Base-by-base conservation (phyloP, 2,797 vertebrate genomes). In the Anomalospiza imberbis region DNA sequence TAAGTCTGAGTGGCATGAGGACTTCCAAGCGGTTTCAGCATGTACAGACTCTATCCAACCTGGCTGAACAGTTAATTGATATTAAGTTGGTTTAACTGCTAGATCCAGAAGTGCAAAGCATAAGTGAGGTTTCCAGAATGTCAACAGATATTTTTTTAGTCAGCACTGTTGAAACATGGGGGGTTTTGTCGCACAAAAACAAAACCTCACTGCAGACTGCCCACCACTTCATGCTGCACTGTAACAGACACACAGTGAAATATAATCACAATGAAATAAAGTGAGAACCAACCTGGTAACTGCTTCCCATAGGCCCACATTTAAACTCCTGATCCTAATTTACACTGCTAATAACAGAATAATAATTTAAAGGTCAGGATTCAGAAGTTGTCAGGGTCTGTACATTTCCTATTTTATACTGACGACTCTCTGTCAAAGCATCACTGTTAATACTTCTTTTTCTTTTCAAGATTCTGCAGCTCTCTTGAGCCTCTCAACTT, bases 1-100 rank as follows among this genome's bases (percentile, higher is more conserved):
- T 96, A 97, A 97, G 97, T 97, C 83, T 66, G 86, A 96, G 91
- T 66, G 92, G 38, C 74, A 82, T 44, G 47, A 94, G 71, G 73
- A 93, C 71, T 91, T 95, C 42, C 80, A 80, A 91, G 94, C 93
- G 38, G 62, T 61, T 91, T 92, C 88, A 93, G 75, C 20, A 50
- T 67, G 67, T 58, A 58, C 36, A 79, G 63, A 12, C 2, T 38
- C 9, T 31, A 24, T 32, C 60, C 60, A 91, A 31, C 50, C 66
- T 87, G 58, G 48, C 71, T 94, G 77, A 76, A 91, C 7, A 85
- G 31, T 29, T n/a, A 78, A 74, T 54, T 62, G 70, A 95, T 95
- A 57, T 96, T 80, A 22, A 79, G 26, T 21, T 84, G 40, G 25
- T 96, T 80, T 70, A 91, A 67, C 66, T 68, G 62, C 82, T 75